phyloP scores from a whole-genome alignment of 2,888 invertebrate genomes.

The Epirrhoe alternata region DNA sequence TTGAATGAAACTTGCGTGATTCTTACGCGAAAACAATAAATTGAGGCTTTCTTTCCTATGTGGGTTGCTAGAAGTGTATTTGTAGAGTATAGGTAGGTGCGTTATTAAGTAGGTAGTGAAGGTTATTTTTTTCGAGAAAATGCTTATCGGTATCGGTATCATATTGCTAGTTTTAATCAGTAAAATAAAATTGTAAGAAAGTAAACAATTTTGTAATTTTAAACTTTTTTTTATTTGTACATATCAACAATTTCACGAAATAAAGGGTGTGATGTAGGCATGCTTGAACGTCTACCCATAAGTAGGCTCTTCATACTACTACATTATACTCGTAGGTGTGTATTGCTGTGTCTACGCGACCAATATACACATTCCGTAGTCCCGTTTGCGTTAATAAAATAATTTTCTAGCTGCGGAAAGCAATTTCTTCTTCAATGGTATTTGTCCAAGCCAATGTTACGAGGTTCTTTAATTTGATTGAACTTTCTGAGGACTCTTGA shows the following conservation, averaged over 20 bases:
- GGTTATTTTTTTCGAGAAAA: too few relatives aligned
- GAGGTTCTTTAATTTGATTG: conserved; percentile 38
- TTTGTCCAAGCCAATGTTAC: conserved; percentile 34
- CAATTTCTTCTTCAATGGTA: conserved; percentile 45
- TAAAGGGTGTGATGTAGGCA: conserved; percentile 1
- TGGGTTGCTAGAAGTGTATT: not conserved
- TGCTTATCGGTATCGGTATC: too few relatives aligned
- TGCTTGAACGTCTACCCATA: conserved; percentile 22
- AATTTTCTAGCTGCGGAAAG: conserved; percentile 44
- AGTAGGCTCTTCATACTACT: not conserved
- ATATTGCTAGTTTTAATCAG: too few relatives aligned
- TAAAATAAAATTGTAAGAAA: too few relatives aligned
- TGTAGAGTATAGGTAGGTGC: not conserved
- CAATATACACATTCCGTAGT: conserved; percentile 44
- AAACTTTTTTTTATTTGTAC: conserved; percentile 4
- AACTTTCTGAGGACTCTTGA: conserved; percentile 28
- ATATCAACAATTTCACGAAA: not conserved
- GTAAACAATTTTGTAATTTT: too few relatives aligned
- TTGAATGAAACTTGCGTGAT: not conserved
- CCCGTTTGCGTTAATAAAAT: conserved; percentile 44
- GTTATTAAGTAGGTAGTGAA: too few relatives aligned
- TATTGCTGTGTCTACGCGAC: conserved; percentile 30
- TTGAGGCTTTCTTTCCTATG: not conserved
- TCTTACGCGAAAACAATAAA: not conserved
- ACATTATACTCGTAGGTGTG: not conserved